phyloP scores from a whole-genome alignment of 2,797 vertebrate species.

The Pangasius mekongensis region DNA sequence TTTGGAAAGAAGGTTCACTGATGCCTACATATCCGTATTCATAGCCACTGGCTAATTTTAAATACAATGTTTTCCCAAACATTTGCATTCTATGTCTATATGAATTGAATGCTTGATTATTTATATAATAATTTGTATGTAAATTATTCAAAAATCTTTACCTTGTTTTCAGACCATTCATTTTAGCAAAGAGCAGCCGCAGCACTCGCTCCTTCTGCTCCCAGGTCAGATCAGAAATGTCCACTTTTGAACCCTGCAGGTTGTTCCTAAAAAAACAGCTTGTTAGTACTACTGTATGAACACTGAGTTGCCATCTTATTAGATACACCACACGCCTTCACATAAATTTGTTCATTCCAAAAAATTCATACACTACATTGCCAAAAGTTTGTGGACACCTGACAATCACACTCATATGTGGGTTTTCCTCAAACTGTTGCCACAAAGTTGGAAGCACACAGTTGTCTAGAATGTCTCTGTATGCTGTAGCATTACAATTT shows the following conservation, averaged over 20 bases:
- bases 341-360: neutral
- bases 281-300: neutral
- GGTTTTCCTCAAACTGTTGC: neutral
- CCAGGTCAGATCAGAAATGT: conserved; percentile 87
- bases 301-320: neutral
- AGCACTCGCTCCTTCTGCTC: conserved; percentile 89
- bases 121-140: neutral
- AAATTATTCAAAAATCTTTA: conserved; percentile 58
- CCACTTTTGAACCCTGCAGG: conserved; percentile 73
- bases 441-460: neutral
- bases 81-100: neutral
- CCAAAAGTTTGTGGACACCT: neutral
- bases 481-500: neutral
- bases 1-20: neutral
- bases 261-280: conserved; percentile 72
- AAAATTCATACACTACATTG: neutral
- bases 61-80: neutral
- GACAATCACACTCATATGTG: neutral
- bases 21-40: neutral
- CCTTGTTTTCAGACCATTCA: conserved; percentile 80
- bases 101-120: neutral
- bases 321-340: neutral
- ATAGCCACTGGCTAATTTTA: neutral
- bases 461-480: neutral
- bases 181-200: conserved; percentile 86